Base-by-base conservation (phyloP, 1,140 invertebrate species). In the Cephus cinctus region DNA sequence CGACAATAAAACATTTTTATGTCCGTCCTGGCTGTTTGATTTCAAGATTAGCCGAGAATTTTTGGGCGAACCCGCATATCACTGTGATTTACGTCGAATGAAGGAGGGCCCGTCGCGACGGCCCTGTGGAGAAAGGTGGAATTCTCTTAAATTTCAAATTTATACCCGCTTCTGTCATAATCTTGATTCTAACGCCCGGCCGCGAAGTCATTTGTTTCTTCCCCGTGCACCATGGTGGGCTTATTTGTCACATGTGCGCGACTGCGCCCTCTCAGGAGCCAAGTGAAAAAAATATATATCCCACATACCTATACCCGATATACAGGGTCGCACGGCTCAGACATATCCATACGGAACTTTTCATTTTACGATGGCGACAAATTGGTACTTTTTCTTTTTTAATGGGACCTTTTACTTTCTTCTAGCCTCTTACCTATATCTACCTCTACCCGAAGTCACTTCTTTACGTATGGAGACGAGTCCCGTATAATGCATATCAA, bases 121-220 rank as follows among this genome's bases (percentile, higher is more conserved):
- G 47, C 32, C 44, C 56, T 60, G 41, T 35, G 5, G 11, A 20
- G 32, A 56, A 65, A 64, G 39, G 38, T 51, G 51, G 54, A 47
- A 66, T 65, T 70, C 59, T 73, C 74, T 75, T 73, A 76, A 75
- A 76, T 76, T 75, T 73, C 72, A 71, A 74, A 76, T 76, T 76
- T 76, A 76, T 76, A 65, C 48, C 62, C 61, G 43, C 56, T 47
- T 27, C 55, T 65, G 68, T 74, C 68, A 73, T 73, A 75, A 75
- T 75, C 73, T 73, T 71, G 62, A 68, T 71, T 73, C 61, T 70
- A 63, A 75, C 69, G 66, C 67, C 56, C 47, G 46, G 41, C 46
- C 54, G 57, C 53, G 44, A 52, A 56, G 52, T 53, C 59, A 65
- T 61, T 61, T 61, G 54, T 59, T 57, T 39, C 18, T 27, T 31